Evolutionary conservation across 1,140 invertebrate genomes (phyloP).

Genomic region (Diabrotica undecimpunctata): DNA sequence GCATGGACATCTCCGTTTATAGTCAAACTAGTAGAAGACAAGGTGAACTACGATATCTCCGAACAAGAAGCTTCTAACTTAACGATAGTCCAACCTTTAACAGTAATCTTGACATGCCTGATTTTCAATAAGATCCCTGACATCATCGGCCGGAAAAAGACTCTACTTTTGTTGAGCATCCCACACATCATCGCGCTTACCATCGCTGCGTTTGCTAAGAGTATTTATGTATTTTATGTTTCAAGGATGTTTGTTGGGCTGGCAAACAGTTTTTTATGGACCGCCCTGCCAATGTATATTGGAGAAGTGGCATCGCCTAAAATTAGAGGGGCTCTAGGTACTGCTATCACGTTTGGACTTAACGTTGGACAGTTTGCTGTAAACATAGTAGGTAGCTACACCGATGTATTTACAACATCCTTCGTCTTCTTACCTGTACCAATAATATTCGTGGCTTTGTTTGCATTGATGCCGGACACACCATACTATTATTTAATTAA

Average conservation of each 20-base stretch:
- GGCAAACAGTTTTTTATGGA: not conserved
- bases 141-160: constrained; percentile 7
- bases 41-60: constrained; percentile 14
- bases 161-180: not conserved
- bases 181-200: constrained; percentile 1
- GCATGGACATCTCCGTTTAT: constrained; percentile 18
- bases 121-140: not conserved
- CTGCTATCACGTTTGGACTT: constrained; percentile 50
- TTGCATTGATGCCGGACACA: constrained; percentile 38
- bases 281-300: constrained; percentile 56
- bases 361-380: constrained; percentile 51
- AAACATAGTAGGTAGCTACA: constrained; percentile 46
- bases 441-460: not conserved
- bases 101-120: not conserved
- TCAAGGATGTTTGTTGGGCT: constrained; percentile 3
- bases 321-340: constrained; percentile 56
- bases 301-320: constrained; percentile 62
- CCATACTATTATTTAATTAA: constrained; percentile 40
- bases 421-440: constrained; percentile 19
- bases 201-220: not conserved
- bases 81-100: constrained; percentile 8
- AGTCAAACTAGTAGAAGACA: constrained; percentile 15
- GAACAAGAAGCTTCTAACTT: constrained; percentile 17
- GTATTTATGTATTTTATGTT: constrained; percentile 7
- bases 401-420: constrained; percentile 19